Evolutionary conservation across 2,888 invertebrate species (phyloP).

Genomic region (Chelonus formosanus): DNA sequence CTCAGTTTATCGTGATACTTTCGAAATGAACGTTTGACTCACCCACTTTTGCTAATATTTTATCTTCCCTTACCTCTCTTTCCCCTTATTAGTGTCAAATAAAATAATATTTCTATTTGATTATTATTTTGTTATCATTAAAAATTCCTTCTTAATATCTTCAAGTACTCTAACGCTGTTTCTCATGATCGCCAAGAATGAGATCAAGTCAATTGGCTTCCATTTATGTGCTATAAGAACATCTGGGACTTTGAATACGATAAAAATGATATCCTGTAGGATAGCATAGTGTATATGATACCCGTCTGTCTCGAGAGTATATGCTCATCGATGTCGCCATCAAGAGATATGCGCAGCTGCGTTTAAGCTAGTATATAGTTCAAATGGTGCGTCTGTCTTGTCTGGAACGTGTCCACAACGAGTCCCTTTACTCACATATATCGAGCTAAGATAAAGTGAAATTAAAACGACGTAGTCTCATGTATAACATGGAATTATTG

Average conservation of each 20-base stretch:
- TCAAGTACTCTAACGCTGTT: too few species aligned
- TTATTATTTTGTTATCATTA: too few species aligned
- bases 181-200: too few species aligned
- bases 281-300: slow-evolving; percentile 2
- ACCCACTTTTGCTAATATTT: slow-evolving; percentile 3
- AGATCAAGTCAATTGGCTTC: neutral
- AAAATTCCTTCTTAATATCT: too few species aligned
- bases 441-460: slow-evolving; percentile 8
- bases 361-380: slow-evolving; percentile 4
- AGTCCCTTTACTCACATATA: slow-evolving; percentile 6
- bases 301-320: slow-evolving; percentile 12
- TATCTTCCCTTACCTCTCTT: neutral
- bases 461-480: slow-evolving; percentile 9
- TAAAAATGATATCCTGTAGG: slow-evolving; percentile 31
- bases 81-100: too few species aligned
- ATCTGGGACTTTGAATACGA: slow-evolving; percentile 29
- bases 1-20: slow-evolving; percentile 4
- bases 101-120: too few species aligned
- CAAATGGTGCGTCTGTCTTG: slow-evolving; percentile 8
- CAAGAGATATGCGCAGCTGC: slow-evolving; percentile 33
- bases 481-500: neutral
- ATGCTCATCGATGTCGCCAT: slow-evolving; percentile 25
- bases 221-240: slow-evolving; percentile 12
- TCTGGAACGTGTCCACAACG: slow-evolving; percentile 15
- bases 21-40: slow-evolving; percentile 16